Percentiles rank a stretch among this genome's conserved stretches.
Conservation (phyloP, 2,113 vertebrate species). For the Chrysochloris asiatica region DNA sequence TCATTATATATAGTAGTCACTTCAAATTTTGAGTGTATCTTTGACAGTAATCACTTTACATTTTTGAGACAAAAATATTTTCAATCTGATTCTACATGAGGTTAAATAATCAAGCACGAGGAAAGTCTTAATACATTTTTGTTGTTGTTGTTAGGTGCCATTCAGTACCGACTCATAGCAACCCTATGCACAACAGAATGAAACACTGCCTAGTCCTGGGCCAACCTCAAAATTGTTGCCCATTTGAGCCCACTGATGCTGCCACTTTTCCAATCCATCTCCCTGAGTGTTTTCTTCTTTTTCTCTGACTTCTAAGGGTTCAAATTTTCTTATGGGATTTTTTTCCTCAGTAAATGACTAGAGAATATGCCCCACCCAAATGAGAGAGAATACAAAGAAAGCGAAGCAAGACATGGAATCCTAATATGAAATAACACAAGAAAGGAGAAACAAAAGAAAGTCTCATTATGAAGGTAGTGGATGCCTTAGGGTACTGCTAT, state of each 20-base stretch:
- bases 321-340: slow-evolving; percentile 4
- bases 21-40: background rate
- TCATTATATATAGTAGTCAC: too few relatives aligned
- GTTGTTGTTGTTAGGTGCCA: too few relatives aligned
- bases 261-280: too few relatives aligned
- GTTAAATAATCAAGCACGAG: background rate
- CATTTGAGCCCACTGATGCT: too few relatives aligned
- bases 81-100: background rate
- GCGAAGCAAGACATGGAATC: background rate
- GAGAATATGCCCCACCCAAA: background rate
- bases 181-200: too few relatives aligned
- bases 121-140: background rate
- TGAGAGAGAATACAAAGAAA: slow-evolving; percentile 3
- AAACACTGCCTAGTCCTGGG: too few relatives aligned
- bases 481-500: background rate
- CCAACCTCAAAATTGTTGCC: too few relatives aligned
- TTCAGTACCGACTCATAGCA: too few relatives aligned
- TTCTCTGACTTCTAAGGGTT: background rate
- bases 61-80: slow-evolving; percentile 24
- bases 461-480: background rate
- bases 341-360: background rate
- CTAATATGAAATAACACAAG: background rate
- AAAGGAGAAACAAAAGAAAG: background rate
- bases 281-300: too few relatives aligned
- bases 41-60: slow-evolving; percentile 8